Evolutionary conservation across 2,113 vertebrate genomes (phyloP).

Genomic region (Chrysemys picta): DNA sequence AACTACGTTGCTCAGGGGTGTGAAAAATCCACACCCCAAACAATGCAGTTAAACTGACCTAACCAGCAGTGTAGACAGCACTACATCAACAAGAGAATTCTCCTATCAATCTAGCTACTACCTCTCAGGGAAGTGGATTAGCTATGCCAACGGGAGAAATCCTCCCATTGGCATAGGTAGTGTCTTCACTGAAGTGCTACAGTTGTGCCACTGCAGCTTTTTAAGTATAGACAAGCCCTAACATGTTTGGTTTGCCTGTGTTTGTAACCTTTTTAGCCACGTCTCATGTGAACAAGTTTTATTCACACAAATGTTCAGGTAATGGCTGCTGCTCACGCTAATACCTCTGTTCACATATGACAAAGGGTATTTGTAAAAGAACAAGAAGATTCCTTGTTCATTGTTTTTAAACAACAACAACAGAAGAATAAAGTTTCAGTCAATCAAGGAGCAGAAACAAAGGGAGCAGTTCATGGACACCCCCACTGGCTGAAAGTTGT

Average conservation of each 20-base stretch:
- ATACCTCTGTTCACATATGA: background rate
- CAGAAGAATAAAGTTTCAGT: background rate
- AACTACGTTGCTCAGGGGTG: background rate
- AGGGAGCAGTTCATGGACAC: background rate
- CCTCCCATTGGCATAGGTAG: background rate
- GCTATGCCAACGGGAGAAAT: background rate
- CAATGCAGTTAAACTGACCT: background rate
- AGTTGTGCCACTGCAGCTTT: background rate
- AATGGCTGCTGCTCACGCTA: background rate
- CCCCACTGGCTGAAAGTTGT: background rate
- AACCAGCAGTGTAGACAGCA: background rate
- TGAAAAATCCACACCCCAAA: background rate
- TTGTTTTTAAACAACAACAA: background rate
- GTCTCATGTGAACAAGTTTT: background rate
- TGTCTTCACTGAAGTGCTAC: too few relatives aligned
- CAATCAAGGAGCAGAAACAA: background rate
- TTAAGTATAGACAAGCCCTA: background rate
- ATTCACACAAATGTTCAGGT: background rate
- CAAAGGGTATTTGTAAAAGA: background rate
- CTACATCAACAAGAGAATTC: background rate
- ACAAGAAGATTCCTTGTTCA: background rate
- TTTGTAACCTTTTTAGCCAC: background rate
- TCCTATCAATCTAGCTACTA: background rate
- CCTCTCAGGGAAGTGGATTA: background rate
- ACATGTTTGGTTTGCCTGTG: accelerated